These are phyloP conservation scores for Ianthella basta DNA, from an alignment of 37 sponge, comb jelly and placozoan genomes.

Conservation along the genomic window DNA sequence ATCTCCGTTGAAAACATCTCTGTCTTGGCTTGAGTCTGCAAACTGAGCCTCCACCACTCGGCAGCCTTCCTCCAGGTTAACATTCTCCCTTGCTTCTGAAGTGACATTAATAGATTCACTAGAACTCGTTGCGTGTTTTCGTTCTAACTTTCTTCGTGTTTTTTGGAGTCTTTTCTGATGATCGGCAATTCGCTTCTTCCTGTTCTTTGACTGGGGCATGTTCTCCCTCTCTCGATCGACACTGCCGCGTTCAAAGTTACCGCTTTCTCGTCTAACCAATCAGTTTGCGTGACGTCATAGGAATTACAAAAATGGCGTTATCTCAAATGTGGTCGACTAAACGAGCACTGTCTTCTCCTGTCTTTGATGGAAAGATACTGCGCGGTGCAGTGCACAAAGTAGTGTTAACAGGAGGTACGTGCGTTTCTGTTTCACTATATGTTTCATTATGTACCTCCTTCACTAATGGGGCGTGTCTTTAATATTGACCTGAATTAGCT, in stretches of 20 bases:
- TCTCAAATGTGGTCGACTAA: neutral
- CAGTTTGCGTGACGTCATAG: conserved; percentile 18
- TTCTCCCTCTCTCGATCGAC: neutral
- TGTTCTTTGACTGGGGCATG: conserved; percentile 67
- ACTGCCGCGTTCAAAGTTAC: neutral
- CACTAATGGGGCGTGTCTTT: neutral
- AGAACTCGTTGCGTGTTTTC: neutral
- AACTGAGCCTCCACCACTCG: no score
- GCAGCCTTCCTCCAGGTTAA: neutral
- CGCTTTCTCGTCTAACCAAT: neutral
- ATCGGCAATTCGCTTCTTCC: conserved; percentile 58
- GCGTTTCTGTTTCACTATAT: neutral
- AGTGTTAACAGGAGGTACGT: conserved; percentile 85
- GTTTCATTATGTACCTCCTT: neutral
- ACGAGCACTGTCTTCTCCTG: conserved; percentile 8
- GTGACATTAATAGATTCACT: neutral
- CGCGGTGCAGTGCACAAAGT: conserved; percentile 74
- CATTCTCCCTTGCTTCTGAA: neutral
- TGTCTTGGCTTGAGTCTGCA: no score
- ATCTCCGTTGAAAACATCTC: neutral
- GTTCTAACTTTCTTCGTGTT: conserved; percentile 38
- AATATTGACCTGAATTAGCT: neutral
- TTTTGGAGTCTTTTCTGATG: conserved; percentile 40
- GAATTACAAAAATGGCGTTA: neutral
- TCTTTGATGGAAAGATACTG: neutral